Evolutionary conservation across 2,113 vertebrate genomes (phyloP).

Genomic region (Physeter macrocephalus): DNA sequence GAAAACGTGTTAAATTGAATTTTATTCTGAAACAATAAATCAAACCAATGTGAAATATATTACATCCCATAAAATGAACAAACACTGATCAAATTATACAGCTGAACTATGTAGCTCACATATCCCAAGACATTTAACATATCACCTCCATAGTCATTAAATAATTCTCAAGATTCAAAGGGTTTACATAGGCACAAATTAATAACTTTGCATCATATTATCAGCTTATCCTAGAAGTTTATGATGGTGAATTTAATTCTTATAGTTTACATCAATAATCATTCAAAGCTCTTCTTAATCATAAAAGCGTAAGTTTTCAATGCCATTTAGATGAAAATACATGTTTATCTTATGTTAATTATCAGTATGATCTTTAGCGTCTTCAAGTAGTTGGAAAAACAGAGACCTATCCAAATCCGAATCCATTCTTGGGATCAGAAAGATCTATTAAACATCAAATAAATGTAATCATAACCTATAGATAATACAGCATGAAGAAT

Average conservation of each 20-base stretch:
- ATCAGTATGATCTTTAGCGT: not conserved
- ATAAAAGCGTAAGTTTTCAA: not conserved
- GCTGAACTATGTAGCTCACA: constrained; percentile 7
- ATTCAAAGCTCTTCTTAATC: not conserved
- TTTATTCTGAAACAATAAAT: constrained; percentile 56
- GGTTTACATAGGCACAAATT: not conserved
- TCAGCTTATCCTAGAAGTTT: not conserved
- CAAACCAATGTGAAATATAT: constrained; percentile 54
- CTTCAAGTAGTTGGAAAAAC: not conserved
- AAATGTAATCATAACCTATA: not conserved
- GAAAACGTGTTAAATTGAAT: constrained; percentile 53
- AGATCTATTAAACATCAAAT: not conserved
- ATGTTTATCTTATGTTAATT: not conserved
- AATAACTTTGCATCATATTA: constrained; percentile 8
- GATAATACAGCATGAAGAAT: not conserved
- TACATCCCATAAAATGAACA: constrained; percentile 48
- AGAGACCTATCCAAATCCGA: not conserved
- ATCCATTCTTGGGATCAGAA: not conserved
- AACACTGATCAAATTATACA: not conserved
- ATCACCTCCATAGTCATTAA: constrained; percentile 26
- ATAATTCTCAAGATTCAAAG: constrained; percentile 7
- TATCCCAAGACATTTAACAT: constrained; percentile 38
- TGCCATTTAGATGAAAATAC: not conserved
- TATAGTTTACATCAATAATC: not conserved
- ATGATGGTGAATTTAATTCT: not conserved